A percentile compares a stretch with the other conserved stretches of the same genome.
Evolutionary conservation across 2,888 invertebrate species (phyloP).

Genomic region (Andricus quercusramuli): DNA sequence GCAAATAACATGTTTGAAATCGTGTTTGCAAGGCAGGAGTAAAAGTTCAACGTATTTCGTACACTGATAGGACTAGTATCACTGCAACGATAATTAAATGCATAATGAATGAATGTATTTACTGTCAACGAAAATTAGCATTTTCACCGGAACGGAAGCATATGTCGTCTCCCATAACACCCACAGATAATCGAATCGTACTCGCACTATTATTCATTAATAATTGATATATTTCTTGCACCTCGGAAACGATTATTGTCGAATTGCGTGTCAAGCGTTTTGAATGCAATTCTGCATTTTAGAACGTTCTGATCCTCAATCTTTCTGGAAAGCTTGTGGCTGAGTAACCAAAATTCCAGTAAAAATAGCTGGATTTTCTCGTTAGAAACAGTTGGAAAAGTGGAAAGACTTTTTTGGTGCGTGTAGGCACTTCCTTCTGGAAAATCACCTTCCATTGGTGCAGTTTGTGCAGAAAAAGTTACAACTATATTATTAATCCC

Average conservation of each 20-base stretch:
- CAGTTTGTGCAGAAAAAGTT: not conserved
- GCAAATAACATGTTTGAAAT: not conserved
- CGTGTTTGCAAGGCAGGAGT: not conserved
- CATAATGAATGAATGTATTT: slow-evolving; percentile 27
- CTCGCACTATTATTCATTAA: slow-evolving; percentile 10
- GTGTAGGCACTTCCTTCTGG: too few species aligned
- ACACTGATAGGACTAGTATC: slow-evolving; percentile 8
- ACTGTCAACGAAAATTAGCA: slow-evolving; percentile 16
- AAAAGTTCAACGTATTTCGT: not conserved
- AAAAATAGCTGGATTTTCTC: too few species aligned
- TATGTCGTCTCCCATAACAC: not conserved
- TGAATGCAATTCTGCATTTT: not conserved
- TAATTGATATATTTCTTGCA: slow-evolving; percentile 22
- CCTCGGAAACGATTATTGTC: slow-evolving; percentile 1
- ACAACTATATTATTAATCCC: too few species aligned
- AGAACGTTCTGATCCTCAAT: not conserved
- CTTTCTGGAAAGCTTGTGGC: too few species aligned
- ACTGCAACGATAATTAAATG: slow-evolving; percentile 21
- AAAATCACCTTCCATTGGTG: not conserved
- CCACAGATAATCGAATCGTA: slow-evolving; percentile 10
- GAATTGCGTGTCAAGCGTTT: not conserved
- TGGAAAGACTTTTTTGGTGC: too few species aligned
- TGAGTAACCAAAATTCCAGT: too few species aligned
- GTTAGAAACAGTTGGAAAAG: too few species aligned
- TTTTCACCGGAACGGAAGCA: slow-evolving; percentile 20